Percentiles rank a stretch among this genome's conserved stretches.
phyloP scores from a whole-genome alignment of 1,140 invertebrate genomes.

The Cydia splendana region DNA sequence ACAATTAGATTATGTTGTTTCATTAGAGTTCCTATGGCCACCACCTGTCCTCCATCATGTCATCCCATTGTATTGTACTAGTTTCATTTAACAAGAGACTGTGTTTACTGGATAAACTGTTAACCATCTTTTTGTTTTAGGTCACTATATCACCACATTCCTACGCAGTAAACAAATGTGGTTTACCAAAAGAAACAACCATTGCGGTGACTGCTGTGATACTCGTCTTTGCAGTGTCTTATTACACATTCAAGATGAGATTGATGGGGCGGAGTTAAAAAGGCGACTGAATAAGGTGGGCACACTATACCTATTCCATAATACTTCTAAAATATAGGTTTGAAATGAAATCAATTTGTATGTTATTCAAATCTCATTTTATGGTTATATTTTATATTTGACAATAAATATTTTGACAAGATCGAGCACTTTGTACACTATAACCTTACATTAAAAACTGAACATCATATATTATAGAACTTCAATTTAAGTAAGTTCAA shows the following conservation, averaged over 20 bases:
- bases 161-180: slow-evolving; percentile 61
- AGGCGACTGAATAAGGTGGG: slow-evolving; percentile 39
- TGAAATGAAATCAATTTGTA: slow-evolving; percentile 21
- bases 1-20: too few relatives aligned
- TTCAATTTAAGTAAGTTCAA: slow-evolving; percentile 31
- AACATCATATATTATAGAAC: slow-evolving; percentile 25
- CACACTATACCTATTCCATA: not conserved
- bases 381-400: slow-evolving; percentile 56
- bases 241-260: slow-evolving; percentile 43
- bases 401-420: slow-evolving; percentile 78
- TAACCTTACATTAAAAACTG: slow-evolving; percentile 36
- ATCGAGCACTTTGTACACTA: slow-evolving; percentile 73
- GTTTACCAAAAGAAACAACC: slow-evolving; percentile 58
- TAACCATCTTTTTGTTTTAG: slow-evolving; percentile 45
- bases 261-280: slow-evolving; percentile 48
- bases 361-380: slow-evolving; percentile 21
- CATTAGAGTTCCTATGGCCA: too few relatives aligned
- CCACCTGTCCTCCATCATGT: too few relatives aligned
- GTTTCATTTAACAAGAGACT: too few relatives aligned
- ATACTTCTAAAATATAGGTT: not conserved
- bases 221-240: slow-evolving; percentile 47
- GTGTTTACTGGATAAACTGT: not conserved
- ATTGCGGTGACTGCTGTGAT: slow-evolving; percentile 54
- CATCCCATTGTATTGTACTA: too few relatives aligned
- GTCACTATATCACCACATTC: slow-evolving; percentile 54